Percentiles rank a stretch among this genome's conserved stretches.
phyloP scores from a whole-genome alignment of 2,888 invertebrate genomes.

The Hipparchia semele region DNA sequence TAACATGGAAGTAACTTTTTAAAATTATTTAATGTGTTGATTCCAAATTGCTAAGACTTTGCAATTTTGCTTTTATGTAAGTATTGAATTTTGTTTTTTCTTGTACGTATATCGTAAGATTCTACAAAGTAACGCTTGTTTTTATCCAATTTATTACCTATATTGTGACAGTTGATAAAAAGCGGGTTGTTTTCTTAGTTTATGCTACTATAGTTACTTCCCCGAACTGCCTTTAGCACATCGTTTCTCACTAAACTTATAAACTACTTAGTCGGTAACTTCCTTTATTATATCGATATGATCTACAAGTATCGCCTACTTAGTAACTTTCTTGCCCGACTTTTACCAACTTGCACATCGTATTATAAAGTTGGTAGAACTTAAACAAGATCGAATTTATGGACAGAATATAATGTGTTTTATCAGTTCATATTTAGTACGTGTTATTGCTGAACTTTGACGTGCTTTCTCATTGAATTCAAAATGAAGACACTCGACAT shows the following conservation, averaged over 20 bases:
- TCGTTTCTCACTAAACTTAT: constrained; percentile 22
- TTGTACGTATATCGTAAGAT: no score
- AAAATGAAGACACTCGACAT: not conserved
- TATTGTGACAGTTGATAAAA: no score
- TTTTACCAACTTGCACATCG: constrained; percentile 25
- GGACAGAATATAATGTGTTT: constrained; percentile 20
- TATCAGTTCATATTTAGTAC: constrained; percentile 14
- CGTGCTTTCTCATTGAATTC: not conserved
- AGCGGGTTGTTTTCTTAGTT: not conserved
- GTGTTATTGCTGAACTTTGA: not conserved
- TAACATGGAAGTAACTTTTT: no score
- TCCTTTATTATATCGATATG: constrained; percentile 34
- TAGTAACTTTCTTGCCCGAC: constrained; percentile 26
- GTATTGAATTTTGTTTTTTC: no score
- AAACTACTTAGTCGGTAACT: constrained; percentile 30
- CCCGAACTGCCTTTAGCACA: constrained; percentile 22
- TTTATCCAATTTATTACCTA: no score
- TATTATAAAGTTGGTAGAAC: constrained; percentile 22
- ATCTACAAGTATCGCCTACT: constrained; percentile 33
- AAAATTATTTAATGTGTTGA: no score
- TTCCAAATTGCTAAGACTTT: no score
- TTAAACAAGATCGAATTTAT: constrained; percentile 24
- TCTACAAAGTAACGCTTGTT: no score
- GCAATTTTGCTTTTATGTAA: no score
- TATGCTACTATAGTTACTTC: not conserved